phyloP scores from a whole-genome alignment of 2,113 vertebrate species.

The Myrmophylax atrothorax region DNA sequence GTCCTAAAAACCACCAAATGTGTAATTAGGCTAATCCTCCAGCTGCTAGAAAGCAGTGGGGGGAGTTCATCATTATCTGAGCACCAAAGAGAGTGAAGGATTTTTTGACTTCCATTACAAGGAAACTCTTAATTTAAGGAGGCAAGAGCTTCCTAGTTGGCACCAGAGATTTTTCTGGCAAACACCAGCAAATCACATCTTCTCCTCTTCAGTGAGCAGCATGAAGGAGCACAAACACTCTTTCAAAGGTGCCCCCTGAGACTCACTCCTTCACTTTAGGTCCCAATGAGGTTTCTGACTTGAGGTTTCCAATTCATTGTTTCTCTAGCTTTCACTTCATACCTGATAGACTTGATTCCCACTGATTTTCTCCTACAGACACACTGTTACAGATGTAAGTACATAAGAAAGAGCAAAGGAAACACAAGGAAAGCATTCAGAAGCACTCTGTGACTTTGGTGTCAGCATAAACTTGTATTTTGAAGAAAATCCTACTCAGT shows the following conservation, averaged over 20 bases:
- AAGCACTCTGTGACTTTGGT: background rate
- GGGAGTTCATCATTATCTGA: background rate
- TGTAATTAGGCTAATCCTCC: background rate
- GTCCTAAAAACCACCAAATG: background rate
- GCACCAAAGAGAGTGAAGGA: background rate
- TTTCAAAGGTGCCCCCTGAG: background rate
- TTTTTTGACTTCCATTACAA: background rate
- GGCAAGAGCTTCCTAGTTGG: background rate
- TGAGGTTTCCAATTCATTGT: background rate
- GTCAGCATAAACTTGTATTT: background rate
- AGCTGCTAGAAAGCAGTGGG: background rate
- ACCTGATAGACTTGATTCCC: background rate
- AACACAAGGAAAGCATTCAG: background rate
- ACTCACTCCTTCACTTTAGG: background rate
- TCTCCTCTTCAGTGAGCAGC: background rate
- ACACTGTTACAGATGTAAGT: background rate
- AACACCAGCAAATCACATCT: background rate
- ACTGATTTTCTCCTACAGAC: background rate
- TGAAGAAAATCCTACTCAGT: background rate
- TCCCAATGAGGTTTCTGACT: background rate
- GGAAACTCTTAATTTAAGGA: background rate
- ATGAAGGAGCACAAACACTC: background rate
- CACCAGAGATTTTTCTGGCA: background rate
- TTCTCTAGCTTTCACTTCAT: background rate
- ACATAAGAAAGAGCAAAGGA: background rate